phyloP scores from a whole-genome alignment of 2,888 invertebrate species.

The Leucophora obtusa region DNA sequence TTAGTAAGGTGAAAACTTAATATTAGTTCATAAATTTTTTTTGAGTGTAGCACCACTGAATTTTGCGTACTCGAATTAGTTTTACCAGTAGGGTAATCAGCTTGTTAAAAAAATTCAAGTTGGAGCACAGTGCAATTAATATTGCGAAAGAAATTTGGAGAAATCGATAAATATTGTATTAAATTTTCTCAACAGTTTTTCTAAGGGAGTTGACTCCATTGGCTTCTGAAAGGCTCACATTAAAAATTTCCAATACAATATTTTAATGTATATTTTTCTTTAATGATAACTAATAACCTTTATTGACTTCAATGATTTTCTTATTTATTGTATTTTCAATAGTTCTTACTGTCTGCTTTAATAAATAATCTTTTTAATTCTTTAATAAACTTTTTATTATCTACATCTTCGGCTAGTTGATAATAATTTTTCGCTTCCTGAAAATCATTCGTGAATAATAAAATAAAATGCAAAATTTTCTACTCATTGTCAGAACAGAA shows the following conservation, averaged over 20 bases:
- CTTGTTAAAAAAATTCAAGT: no score
- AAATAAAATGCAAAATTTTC: constrained; percentile 31
- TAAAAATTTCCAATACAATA: background rate
- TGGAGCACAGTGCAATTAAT: no score
- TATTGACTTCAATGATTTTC: background rate
- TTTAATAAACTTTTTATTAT: constrained; percentile 34
- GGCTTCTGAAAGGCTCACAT: no score
- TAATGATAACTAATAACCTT: background rate
- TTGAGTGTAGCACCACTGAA: no score
- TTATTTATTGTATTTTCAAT: background rate
- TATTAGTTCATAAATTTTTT: no score
- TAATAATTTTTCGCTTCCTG: constrained; percentile 61
- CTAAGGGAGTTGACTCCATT: no score
- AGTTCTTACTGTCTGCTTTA: background rate
- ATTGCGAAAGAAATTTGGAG: no score
- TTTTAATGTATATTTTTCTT: background rate
- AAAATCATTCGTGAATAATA: constrained; percentile 42
- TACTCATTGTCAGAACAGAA: constrained; percentile 7
- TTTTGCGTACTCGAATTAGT: no score
- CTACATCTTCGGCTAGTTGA: constrained; percentile 56
- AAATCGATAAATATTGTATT: no score
- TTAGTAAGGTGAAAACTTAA: no score
- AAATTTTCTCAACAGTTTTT: no score
- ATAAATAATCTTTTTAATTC: background rate
- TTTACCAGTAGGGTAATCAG: no score